phyloP scores from a whole-genome alignment of 2,888 invertebrate species.

The Hylaea fasciaria region DNA sequence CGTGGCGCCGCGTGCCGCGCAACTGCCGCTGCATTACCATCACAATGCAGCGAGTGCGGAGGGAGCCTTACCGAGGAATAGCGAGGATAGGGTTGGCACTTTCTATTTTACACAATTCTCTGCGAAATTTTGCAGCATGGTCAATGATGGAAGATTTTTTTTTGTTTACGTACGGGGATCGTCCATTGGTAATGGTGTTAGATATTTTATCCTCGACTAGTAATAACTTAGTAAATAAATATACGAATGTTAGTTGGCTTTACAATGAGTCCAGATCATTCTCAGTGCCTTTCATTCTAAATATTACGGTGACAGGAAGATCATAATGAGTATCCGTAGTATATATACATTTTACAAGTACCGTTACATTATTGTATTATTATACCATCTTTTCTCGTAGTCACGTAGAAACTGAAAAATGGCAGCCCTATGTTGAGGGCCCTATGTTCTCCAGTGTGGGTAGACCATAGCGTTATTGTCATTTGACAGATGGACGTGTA shows the following conservation, averaged over 20 bases:
- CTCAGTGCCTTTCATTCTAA: too few species aligned
- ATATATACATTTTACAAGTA: too few species aligned
- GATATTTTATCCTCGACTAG: too few species aligned
- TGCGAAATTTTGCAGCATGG: neutral
- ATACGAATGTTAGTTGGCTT: too few species aligned
- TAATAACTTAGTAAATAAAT: too few species aligned
- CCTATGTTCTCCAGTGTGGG: neutral
- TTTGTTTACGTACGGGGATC: too few species aligned
- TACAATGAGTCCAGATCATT: too few species aligned
- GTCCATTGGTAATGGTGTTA: too few species aligned
- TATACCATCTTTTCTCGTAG: too few species aligned
- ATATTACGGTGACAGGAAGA: too few species aligned
- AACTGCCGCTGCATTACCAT: slow-evolving; percentile 46
- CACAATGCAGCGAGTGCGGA: slow-evolving; percentile 40
- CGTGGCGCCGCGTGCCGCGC: slow-evolving; percentile 28
- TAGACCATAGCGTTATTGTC: slow-evolving; percentile 3
- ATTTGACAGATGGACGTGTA: slow-evolving; percentile 24
- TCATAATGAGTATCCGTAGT: too few species aligned
- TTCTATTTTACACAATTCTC: neutral
- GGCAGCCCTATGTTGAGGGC: neutral
- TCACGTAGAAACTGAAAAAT: neutral
- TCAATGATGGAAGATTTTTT: neutral
- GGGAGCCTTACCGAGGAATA: slow-evolving; percentile 19
- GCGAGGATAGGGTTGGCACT: slow-evolving; percentile 15
- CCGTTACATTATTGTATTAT: too few species aligned